Evolutionary conservation across 2,113 vertebrate species (phyloP), one percentile per base, ranked within the genome.

Genomic region (Crotalus helleri): DNA sequence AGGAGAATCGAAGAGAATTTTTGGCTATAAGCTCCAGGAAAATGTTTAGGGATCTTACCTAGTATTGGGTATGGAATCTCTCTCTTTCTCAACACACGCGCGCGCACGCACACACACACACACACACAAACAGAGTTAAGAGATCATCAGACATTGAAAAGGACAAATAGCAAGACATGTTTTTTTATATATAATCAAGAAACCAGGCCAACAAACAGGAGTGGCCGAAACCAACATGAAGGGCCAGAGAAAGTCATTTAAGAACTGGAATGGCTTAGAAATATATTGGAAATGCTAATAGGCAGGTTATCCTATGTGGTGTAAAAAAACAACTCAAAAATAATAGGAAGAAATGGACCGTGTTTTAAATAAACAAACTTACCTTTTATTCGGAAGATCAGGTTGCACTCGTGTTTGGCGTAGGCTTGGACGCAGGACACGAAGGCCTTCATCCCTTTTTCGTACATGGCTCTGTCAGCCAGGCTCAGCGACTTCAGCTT

Each of bases 341-440:
- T 8, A 19, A 19, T 3, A 39, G 69, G 39, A 81, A 39, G 15
- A 39, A 81, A 81, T 17, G 1, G 15, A 15, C 15, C 1, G 69
- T 0, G 12, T 69, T 69, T n/a, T n/a, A 13, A n/a, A n/a, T 4
- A n/a, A n/a, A n/a, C 4, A 29, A 2, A 94, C 96, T 58, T 90
- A 99, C 99, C 99, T 98, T 99, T 99, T 46, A 98, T 44, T 49
- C 99, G 97, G 98, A 99, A 99, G 96, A 99, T 99, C 11, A 99
- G 98, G 26, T 97, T 99, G 57, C 99, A 99, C 12, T 99, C 99
- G 0, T 99, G 99, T 93, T 99, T 99, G 93, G 98, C 98, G 0
- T 99, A 99, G 1, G 98, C 98, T 97, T 99, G 99, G 11, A 99
- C 87, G 0, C 93, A 98, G 0, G 99, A 99, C 90, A 99, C 99